These are phyloP conservation scores for Rotaria sp. DNA, from an alignment of 2,888 invertebrate species.

Conservation along the genomic window DNA sequence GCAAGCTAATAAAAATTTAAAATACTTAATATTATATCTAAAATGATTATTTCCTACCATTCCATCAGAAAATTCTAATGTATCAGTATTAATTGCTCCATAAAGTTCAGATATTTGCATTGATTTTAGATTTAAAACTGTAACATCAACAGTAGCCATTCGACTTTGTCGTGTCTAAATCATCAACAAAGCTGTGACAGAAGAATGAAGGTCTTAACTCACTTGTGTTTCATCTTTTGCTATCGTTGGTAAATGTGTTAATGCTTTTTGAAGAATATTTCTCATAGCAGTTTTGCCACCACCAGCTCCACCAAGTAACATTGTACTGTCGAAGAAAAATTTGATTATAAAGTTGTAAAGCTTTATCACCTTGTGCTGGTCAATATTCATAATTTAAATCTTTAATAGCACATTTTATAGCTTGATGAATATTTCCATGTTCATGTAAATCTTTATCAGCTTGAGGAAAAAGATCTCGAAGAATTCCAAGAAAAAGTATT, in stretches of 20 bases:
- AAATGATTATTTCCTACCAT: constrained; percentile 46
- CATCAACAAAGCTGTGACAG: background rate
- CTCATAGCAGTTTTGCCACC: constrained; percentile 53
- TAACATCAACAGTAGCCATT: background rate
- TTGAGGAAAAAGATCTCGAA: constrained; percentile 54
- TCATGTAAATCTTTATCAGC: constrained; percentile 49
- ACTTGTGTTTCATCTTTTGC: constrained; percentile 43
- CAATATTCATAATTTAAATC: constrained; percentile 52
- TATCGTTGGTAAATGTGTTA: constrained; percentile 50
- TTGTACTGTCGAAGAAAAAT: constrained; percentile 54
- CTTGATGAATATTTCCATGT: constrained; percentile 50
- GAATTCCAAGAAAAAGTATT: constrained; percentile 52
- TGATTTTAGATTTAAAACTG: constrained; percentile 51
- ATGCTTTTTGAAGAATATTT: constrained; percentile 52
- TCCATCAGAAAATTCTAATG: constrained; percentile 55
- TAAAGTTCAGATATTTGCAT: constrained; percentile 53
- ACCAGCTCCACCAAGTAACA: constrained; percentile 55
- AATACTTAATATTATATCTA: too few relatives aligned
- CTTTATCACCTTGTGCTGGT: constrained; percentile 48
- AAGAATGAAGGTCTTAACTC: background rate
- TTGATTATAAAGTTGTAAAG: constrained; percentile 55
- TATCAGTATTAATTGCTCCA: constrained; percentile 53
- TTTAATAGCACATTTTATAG: constrained; percentile 50
- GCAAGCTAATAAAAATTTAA: background rate
- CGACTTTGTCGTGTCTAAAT: background rate